These are phyloP conservation scores for Mormyrops boulengeri DNA, from an alignment of 2,797 vertebrate genomes.

Conservation along the genomic window DNA sequence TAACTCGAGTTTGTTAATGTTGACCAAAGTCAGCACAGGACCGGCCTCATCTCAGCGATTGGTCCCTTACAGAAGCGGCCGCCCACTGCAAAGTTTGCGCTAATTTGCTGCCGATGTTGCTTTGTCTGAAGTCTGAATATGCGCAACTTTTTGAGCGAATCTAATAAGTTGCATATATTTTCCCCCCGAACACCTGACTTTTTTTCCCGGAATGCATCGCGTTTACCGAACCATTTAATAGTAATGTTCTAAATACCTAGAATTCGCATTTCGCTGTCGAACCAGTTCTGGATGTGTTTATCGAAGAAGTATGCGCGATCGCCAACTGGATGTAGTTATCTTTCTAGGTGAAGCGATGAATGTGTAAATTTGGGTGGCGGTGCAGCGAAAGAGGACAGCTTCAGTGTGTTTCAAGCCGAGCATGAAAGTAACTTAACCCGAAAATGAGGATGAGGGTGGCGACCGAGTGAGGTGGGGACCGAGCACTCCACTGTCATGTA, in stretches of 20 bases:
- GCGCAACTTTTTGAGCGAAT: slow-evolving; percentile 15
- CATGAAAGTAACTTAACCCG: neutral
- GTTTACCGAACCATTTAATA: neutral
- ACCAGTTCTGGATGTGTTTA: neutral
- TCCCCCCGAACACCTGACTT: neutral
- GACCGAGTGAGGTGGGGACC: neutral
- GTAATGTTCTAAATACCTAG: neutral
- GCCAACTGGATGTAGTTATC: neutral
- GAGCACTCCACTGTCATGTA: neutral
- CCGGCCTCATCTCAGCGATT: neutral
- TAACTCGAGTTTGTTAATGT: neutral
- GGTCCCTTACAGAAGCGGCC: slow-evolving; percentile 1
- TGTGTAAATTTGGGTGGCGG: neutral
- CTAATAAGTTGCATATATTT: neutral
- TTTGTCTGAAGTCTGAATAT: slow-evolving; percentile 15
- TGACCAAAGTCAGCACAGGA: neutral
- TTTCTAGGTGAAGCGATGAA: neutral
- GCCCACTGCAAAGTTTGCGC: neutral
- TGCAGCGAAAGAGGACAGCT: neutral
- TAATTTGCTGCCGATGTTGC: slow-evolving; percentile 25
- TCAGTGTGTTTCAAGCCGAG: neutral
- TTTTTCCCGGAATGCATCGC: neutral
- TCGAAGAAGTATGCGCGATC: neutral
- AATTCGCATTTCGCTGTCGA: neutral
- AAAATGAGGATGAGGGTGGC: neutral